Evolutionary conservation across 2,113 vertebrate species (phyloP).

Genomic region (Crotalus tigris): DNA sequence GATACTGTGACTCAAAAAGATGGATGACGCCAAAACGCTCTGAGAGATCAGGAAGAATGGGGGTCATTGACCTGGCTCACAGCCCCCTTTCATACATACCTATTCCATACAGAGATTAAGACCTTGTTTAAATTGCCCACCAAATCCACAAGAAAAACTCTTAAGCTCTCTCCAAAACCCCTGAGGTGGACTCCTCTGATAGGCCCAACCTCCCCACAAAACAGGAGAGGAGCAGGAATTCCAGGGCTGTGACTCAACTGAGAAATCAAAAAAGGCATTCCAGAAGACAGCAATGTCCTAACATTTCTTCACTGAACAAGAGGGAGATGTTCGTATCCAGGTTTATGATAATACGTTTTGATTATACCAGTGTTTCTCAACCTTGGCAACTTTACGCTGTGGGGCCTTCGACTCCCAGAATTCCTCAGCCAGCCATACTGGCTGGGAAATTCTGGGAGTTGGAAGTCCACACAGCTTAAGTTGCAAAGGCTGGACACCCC

Average conservation of each 20-base stretch:
- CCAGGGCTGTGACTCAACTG: background rate
- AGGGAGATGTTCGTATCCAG: background rate
- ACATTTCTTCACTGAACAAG: background rate
- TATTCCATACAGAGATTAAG: background rate
- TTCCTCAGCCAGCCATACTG: background rate
- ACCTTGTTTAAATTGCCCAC: background rate
- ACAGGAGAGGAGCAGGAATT: background rate
- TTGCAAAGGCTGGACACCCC: background rate
- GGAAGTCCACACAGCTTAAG: background rate
- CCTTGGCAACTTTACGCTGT: background rate
- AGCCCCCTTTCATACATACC: background rate
- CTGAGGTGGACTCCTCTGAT: background rate
- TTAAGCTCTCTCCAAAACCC: background rate
- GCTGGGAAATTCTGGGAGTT: background rate
- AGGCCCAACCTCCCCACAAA: background rate
- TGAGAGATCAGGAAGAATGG: background rate
- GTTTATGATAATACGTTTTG: background rate
- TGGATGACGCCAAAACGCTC: background rate
- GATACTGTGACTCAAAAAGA: background rate
- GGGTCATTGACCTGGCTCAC: background rate
- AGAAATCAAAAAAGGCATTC: background rate
- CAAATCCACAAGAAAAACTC: background rate
- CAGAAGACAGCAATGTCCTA: background rate
- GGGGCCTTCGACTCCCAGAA: background rate
- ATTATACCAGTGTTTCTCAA: background rate